Evolutionary conservation across 2,888 invertebrate species (phyloP).

Genomic region (Criorhina ranunculi): DNA sequence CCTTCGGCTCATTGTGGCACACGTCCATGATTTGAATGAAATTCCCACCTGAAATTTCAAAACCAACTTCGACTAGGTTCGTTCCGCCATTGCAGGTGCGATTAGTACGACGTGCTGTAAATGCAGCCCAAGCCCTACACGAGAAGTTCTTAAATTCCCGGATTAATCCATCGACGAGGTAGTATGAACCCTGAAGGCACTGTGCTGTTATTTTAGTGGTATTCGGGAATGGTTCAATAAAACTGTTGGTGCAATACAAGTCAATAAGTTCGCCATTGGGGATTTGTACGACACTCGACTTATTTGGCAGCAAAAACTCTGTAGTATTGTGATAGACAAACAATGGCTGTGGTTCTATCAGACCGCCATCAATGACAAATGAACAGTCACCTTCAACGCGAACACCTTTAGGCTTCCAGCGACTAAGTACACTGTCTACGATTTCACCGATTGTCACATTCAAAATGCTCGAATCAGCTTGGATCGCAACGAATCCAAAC

Average conservation of each 20-base stretch:
- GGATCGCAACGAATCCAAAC: neutral
- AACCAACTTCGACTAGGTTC: slow-evolving; percentile 83
- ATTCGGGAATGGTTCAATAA: slow-evolving; percentile 70
- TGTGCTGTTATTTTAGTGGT: slow-evolving; percentile 78
- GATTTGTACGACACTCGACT: slow-evolving; percentile 79
- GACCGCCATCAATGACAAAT: slow-evolving; percentile 79
- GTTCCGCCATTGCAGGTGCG: slow-evolving; percentile 81
- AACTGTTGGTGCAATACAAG: slow-evolving; percentile 79
- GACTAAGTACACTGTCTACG: neutral
- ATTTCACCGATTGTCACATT: slow-evolving; percentile 37
- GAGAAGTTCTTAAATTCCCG: slow-evolving; percentile 81
- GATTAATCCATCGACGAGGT: slow-evolving; percentile 78
- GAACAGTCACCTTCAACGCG: slow-evolving; percentile 76
- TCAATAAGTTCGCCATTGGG: slow-evolving; percentile 80
- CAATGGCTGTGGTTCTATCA: slow-evolving; percentile 86
- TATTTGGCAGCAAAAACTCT: slow-evolving; percentile 79
- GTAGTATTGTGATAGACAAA: slow-evolving; percentile 84
- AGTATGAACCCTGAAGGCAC: slow-evolving; percentile 79
- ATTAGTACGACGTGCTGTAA: slow-evolving; percentile 80
- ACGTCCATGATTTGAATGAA: slow-evolving; percentile 83
- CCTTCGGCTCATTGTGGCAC: slow-evolving; percentile 83
- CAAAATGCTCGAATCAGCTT: slow-evolving; percentile 13
- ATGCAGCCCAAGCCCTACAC: slow-evolving; percentile 81
- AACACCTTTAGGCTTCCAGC: slow-evolving; percentile 20
- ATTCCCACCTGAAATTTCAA: slow-evolving; percentile 79